Conservation (phyloP, 2,797 vertebrate species). For the Acomys russatus region DNA sequence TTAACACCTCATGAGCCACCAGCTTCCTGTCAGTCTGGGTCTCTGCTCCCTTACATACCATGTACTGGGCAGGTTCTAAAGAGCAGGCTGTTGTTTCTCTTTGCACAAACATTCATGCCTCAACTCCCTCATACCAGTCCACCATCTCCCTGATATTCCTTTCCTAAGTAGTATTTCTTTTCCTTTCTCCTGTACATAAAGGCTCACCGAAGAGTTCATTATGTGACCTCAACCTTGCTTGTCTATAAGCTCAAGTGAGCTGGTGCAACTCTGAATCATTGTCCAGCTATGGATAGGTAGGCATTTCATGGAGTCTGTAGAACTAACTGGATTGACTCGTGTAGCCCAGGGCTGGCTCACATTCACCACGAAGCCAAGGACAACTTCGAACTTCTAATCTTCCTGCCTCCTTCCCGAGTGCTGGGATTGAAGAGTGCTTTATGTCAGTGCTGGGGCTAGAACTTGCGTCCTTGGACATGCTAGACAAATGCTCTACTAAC, state of each 20-base stretch:
- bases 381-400: background rate
- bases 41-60: background rate
- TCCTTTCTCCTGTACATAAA: constrained; percentile 34
- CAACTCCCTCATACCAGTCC: background rate
- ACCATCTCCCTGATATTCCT: background rate
- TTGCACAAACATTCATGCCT: background rate
- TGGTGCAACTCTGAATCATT: background rate
- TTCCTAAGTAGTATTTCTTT: constrained; percentile 50
- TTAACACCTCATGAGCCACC: background rate
- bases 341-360: background rate
- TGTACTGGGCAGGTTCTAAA: background rate
- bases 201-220: background rate
- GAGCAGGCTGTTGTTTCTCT: background rate
- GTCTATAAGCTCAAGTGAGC: background rate
- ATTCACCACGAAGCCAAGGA: background rate
- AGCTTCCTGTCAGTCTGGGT: background rate
- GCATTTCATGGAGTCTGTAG: background rate
- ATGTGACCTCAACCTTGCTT: background rate
- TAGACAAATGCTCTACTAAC: background rate
- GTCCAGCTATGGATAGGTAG: background rate
- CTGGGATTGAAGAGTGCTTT: background rate
- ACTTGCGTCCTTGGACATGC: too few relatives aligned
- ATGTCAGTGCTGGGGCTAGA: background rate
- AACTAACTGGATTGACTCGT: background rate
- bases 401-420: background rate